phyloP scores from a whole-genome alignment of 2,113 vertebrate genomes.

The Neotoma lepida region DNA sequence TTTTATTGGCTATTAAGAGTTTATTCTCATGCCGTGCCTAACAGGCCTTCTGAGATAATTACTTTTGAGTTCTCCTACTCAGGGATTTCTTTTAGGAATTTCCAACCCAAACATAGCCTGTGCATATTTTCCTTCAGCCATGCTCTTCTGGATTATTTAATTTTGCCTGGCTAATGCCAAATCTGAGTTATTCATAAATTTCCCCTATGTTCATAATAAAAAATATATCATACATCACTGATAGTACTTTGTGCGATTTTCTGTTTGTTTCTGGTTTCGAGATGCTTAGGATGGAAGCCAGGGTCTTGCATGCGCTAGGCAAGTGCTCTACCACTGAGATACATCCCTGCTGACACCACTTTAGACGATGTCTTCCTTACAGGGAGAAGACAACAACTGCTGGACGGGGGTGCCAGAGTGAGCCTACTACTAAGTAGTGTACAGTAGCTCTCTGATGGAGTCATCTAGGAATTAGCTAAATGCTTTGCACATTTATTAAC shows the following conservation, averaged over 20 bases:
- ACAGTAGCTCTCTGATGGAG: neutral
- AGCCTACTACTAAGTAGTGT: neutral
- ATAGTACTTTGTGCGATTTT: neutral
- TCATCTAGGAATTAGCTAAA: neutral
- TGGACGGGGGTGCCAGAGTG: neutral
- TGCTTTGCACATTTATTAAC: neutral
- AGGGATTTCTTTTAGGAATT: slow-evolving; percentile 32
- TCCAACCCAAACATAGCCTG: neutral
- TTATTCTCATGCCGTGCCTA: neutral
- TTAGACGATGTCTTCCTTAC: neutral
- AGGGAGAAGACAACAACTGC: neutral
- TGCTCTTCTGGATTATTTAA: slow-evolving; percentile 45
- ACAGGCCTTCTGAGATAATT: neutral
- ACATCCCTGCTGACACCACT: neutral
- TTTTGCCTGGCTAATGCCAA: slow-evolving; percentile 36
- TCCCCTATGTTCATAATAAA: slow-evolving; percentile 72
- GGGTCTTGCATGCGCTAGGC: neutral
- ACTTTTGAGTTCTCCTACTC: slow-evolving; percentile 4
- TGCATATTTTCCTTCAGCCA: neutral
- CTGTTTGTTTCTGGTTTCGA: neutral
- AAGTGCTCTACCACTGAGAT: neutral
- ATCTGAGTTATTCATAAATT: slow-evolving; percentile 67
- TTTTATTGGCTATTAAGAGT: neutral
- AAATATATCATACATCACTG: neutral
- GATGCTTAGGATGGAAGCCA: neutral